These are phyloP conservation scores for Colletes collaris DNA, from an alignment of 2,888 invertebrate species.

Conservation along the genomic window DNA sequence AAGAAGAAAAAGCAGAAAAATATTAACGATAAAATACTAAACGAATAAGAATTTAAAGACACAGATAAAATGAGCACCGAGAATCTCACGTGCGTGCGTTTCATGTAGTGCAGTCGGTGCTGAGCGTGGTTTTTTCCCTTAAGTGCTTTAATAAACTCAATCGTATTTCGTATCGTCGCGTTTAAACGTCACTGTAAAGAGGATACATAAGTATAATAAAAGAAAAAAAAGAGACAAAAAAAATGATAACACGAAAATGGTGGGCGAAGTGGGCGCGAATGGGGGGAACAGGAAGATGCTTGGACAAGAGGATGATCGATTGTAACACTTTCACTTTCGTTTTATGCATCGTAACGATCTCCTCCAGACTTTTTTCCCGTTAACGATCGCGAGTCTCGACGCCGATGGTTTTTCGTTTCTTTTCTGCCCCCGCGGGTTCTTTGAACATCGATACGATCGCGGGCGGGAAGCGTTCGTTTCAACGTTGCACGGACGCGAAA, in stretches of 20 bases:
- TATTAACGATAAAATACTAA: neutral
- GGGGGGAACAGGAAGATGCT: slow-evolving; percentile 4
- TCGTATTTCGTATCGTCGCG: slow-evolving; percentile 72
- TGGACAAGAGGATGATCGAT: neutral
- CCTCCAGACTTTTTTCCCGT: neutral
- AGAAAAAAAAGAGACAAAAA: slow-evolving; percentile 6
- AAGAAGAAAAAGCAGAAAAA: slow-evolving; percentile 10
- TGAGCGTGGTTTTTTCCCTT: slow-evolving; percentile 79
- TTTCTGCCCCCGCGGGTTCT: too few relatives aligned
- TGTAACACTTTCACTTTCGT: slow-evolving; percentile 6
- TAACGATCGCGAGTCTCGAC: neutral
- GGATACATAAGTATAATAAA: slow-evolving; percentile 28
- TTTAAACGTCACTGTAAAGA: slow-evolving; percentile 47
- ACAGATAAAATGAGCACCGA: slow-evolving; percentile 32
- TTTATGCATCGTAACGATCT: neutral
- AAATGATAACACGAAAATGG: neutral
- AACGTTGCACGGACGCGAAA: slow-evolving; percentile 2
- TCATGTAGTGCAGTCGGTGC: slow-evolving; percentile 61
- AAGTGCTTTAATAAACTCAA: slow-evolving; percentile 80
- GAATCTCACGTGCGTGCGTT: slow-evolving; percentile 66
- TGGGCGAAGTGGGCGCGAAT: neutral
- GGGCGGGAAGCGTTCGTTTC: too few relatives aligned
- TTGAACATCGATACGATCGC: too few relatives aligned
- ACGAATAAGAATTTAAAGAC: too few relatives aligned
- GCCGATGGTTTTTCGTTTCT: neutral